Evolutionary conservation across 2,113 vertebrate genomes (phyloP).

Genomic region (Tautogolabrus adspersus): DNA sequence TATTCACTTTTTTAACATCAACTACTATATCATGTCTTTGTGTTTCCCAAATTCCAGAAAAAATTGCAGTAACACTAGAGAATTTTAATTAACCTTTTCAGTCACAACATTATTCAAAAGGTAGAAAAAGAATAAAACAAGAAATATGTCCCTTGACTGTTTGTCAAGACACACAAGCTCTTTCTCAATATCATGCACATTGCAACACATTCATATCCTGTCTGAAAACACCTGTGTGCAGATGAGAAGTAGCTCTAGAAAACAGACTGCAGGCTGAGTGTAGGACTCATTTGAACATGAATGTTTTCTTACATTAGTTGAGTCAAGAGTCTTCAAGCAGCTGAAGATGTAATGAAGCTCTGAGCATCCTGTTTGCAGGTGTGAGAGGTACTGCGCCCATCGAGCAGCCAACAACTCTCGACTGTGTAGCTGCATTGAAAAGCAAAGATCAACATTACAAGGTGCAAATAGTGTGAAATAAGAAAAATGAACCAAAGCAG

Average conservation of each 20-base stretch:
- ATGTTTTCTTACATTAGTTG: constrained; percentile 84
- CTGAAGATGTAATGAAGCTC: constrained; percentile 90
- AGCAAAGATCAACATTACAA: neutral
- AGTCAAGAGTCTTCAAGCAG: constrained; percentile 90
- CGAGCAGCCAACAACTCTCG: constrained; percentile 76
- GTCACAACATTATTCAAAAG: neutral
- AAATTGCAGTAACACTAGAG: too few relatives aligned
- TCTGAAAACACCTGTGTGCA: neutral
- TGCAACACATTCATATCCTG: constrained; percentile 57
- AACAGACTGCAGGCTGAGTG: too few relatives aligned
- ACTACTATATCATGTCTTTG: too few relatives aligned
- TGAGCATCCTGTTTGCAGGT: constrained; percentile 84
- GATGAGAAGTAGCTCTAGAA: neutral
- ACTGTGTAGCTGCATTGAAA: constrained; percentile 69
- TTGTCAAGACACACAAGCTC: neutral
- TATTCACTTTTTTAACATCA: too few relatives aligned
- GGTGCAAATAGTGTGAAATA: neutral
- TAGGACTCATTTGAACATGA: neutral
- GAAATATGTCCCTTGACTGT: neutral
- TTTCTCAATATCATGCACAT: constrained; percentile 45
- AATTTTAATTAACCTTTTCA: neutral
- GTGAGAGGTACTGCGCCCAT: constrained; percentile 88
- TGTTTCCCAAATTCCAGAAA: neutral
- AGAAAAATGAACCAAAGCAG: neutral
- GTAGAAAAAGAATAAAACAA: neutral